These are phyloP conservation scores for Zaprionus nigranus DNA, from an alignment of 1,140 invertebrate genomes.

Conservation along the genomic window DNA sequence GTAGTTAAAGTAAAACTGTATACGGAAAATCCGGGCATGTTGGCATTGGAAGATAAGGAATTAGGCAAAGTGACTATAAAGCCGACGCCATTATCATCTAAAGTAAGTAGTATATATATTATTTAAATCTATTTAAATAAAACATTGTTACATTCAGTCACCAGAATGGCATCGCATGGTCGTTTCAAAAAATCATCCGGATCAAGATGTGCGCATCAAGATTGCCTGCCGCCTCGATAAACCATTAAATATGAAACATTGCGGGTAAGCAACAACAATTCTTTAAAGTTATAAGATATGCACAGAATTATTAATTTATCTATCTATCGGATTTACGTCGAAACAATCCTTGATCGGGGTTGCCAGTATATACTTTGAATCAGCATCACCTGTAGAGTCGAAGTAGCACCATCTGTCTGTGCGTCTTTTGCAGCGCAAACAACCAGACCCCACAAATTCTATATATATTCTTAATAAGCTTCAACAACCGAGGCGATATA, in stretches of 20 bases:
- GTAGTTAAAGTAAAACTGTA: constrained; percentile 98
- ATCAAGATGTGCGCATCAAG: constrained; percentile 98
- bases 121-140: not conserved
- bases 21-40: constrained; percentile 98
- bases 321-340: too few species aligned
- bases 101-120: constrained; percentile 86
- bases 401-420: too few species aligned
- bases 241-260: constrained; percentile 99
- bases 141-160: constrained; percentile 85
- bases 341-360: too few species aligned
- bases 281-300: not conserved
- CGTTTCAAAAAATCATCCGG: constrained; percentile 96
- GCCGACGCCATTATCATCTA: constrained; percentile 95
- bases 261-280: constrained; percentile 87
- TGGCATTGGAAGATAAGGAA: constrained; percentile 99
- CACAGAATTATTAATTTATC: too few species aligned
- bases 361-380: too few species aligned
- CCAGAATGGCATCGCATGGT: constrained; percentile 99
- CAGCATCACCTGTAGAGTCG: too few species aligned
- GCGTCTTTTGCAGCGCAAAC: too few species aligned
- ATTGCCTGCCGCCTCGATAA: constrained; percentile 99
- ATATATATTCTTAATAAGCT: too few species aligned
- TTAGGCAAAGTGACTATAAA: constrained; percentile 96
- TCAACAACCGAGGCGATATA: too few species aligned
- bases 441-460: too few species aligned